These are phyloP conservation scores for Bellardia bayeri DNA, from an alignment of 2,888 invertebrate species.

Conservation along the genomic window DNA sequence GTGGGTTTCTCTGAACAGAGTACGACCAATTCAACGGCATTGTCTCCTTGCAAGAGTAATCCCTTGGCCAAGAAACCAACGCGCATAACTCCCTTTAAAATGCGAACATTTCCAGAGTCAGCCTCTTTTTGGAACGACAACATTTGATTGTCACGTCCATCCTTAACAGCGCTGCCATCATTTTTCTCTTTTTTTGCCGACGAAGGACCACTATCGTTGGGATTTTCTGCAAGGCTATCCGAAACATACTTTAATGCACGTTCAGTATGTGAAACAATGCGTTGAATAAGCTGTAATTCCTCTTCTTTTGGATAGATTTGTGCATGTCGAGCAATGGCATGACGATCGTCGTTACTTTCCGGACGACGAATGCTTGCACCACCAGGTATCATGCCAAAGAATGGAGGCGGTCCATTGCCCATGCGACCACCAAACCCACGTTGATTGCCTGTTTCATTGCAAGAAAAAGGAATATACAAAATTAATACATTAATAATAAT, in stretches of 20 bases:
- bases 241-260: slow-evolving; percentile 97
- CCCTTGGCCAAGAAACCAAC: slow-evolving; percentile 96
- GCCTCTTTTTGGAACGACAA: slow-evolving; percentile 90
- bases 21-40: slow-evolving; percentile 95
- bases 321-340: slow-evolving; percentile 96
- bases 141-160: slow-evolving; percentile 92
- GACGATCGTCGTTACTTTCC: slow-evolving; percentile 97
- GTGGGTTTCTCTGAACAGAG: slow-evolving; percentile 98
- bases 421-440: slow-evolving; percentile 80
- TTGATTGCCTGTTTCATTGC: slow-evolving; percentile 77
- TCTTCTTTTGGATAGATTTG: slow-evolving; percentile 97
- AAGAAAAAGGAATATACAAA: slow-evolving; percentile 61
- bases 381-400: slow-evolving; percentile 87
- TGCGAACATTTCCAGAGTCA: slow-evolving; percentile 87
- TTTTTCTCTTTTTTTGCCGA: slow-evolving; percentile 81
- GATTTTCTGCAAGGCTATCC: slow-evolving; percentile 90
- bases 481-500: slow-evolving; percentile 76
- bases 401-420: slow-evolving; percentile 85
- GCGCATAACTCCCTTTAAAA: slow-evolving; percentile 98
- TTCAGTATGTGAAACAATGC: slow-evolving; percentile 96
- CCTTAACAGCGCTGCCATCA: slow-evolving; percentile 85
- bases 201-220: slow-evolving; percentile 77
- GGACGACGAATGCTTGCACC: slow-evolving; percentile 87
- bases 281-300: slow-evolving; percentile 95
- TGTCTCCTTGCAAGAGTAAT: slow-evolving; percentile 94